Conservation (phyloP, 1,140 invertebrate genomes). For the Adoxophyes honmai region DNA sequence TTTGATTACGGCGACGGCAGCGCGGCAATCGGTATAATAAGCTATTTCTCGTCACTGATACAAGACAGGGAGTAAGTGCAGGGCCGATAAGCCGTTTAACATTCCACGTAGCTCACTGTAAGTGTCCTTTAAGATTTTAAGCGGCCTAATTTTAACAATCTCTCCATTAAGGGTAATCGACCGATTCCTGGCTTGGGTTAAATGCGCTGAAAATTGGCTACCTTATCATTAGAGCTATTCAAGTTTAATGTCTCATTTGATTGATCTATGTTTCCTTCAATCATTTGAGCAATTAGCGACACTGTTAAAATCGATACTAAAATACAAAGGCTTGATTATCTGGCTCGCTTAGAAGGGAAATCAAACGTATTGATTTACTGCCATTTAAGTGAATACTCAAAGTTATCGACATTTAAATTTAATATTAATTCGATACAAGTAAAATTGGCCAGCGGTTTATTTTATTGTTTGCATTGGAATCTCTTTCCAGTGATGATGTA, state of each 20-base stretch:
- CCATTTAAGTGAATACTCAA: too few species aligned
- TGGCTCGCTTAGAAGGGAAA: too few species aligned
- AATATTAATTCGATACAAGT: too few species aligned
- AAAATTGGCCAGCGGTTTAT: too few species aligned
- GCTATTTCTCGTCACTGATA: too few species aligned
- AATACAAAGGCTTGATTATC: neutral
- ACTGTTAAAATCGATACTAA: neutral
- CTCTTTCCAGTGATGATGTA: too few species aligned
- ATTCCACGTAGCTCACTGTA: neutral
- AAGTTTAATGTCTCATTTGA: slow-evolving; percentile 13
- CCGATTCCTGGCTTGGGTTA: slow-evolving; percentile 7
- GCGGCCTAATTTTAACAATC: slow-evolving; percentile 13
- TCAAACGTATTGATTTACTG: too few species aligned
- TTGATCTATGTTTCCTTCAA: neutral
- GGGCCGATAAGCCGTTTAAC: neutral
- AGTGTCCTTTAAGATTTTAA: slow-evolving; percentile 8
- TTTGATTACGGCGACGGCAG: slow-evolving; percentile 38
- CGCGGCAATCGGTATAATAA: slow-evolving; percentile 6
- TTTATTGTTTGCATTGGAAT: too few species aligned
- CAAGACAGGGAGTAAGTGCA: too few species aligned
- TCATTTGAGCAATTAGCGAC: neutral
- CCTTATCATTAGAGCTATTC: neutral
- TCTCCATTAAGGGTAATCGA: slow-evolving; percentile 11
- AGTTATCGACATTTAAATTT: too few species aligned
- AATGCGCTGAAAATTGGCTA: slow-evolving; percentile 5